phyloP scores from a whole-genome alignment of 2,797 vertebrate species.

The Carapus acus region DNA sequence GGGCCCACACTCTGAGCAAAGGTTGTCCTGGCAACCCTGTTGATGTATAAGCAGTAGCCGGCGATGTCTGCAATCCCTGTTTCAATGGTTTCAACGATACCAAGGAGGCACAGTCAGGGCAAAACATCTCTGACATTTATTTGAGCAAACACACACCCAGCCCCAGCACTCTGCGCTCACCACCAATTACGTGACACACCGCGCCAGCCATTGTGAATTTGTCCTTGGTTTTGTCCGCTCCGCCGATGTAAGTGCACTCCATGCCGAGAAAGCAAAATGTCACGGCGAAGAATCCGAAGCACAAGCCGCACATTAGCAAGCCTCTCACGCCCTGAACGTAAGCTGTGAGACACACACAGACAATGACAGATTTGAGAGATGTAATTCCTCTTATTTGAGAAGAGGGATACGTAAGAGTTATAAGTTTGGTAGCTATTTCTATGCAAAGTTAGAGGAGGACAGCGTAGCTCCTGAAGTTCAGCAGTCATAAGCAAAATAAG shows the following conservation, averaged over 20 bases:
- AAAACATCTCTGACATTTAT: slow-evolving; percentile 33
- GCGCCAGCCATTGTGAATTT: slow-evolving; percentile 69
- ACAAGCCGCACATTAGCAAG: slow-evolving; percentile 81
- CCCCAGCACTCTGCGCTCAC: slow-evolving; percentile 55
- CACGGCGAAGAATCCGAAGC: slow-evolving; percentile 80
- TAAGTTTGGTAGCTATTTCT: too few relatives aligned
- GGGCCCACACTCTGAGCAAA: slow-evolving; percentile 33
- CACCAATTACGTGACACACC: slow-evolving; percentile 62
- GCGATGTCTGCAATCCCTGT: slow-evolving; percentile 61
- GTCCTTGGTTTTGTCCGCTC: slow-evolving; percentile 79
- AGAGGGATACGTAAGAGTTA: too few relatives aligned
- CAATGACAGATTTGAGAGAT: too few relatives aligned
- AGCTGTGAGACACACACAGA: slow-evolving; percentile 62
- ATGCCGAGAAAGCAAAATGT: slow-evolving; percentile 85
- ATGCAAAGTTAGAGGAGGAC: too few relatives aligned
- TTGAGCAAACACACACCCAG: neutral
- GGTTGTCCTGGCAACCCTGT: slow-evolving; percentile 56
- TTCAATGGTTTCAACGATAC: slow-evolving; percentile 32
- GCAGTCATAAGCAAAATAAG: too few relatives aligned
- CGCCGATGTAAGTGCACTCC: slow-evolving; percentile 92
- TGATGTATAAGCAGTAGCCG: slow-evolving; percentile 72
- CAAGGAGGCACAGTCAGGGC: slow-evolving; percentile 26
- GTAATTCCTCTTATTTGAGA: too few relatives aligned
- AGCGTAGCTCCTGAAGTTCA: too few relatives aligned
- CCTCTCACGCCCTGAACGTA: slow-evolving; percentile 86